Evolutionary conservation across 53 echinoderm and acorn worm species (phyloP).

Genomic region (Luidia sarsii): DNA sequence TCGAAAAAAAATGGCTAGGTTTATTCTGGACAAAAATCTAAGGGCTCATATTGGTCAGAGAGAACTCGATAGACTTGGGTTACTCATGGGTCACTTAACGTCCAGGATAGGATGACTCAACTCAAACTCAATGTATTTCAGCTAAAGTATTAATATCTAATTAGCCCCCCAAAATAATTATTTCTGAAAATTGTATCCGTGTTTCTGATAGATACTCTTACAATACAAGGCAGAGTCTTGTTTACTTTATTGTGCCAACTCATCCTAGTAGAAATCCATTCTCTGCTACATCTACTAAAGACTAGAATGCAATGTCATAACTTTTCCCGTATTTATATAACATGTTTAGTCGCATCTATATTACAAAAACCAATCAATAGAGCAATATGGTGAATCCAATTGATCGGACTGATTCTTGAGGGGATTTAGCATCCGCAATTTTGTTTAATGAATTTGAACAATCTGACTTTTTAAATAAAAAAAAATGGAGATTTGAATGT

Average conservation of each 20-base stretch:
- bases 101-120: slow-evolving; percentile 3
- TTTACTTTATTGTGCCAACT: slow-evolving; percentile 2
- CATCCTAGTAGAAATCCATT: not conserved
- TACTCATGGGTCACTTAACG: no score
- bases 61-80: not conserved
- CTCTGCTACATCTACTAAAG: not conserved
- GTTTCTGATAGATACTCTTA: not conserved
- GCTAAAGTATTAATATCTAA: not conserved
- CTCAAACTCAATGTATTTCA: not conserved
- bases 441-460: not conserved
- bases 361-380: not conserved
- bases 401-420: not conserved
- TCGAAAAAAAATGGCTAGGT: not conserved
- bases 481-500: not conserved
- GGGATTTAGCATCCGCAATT: not conserved
- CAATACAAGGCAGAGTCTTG: not conserved
- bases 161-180: not conserved
- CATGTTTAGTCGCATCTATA: slow-evolving; percentile 2
- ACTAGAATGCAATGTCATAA: not conserved
- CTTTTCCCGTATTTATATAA: not conserved
- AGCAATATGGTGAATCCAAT: not conserved
- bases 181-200: not conserved
- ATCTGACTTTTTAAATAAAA: not conserved
- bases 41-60: not conserved
- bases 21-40: not conserved